These are phyloP conservation scores for Tretioscincus oriximinensis DNA, from an alignment of 2,113 vertebrate species.

Conservation along the genomic window DNA sequence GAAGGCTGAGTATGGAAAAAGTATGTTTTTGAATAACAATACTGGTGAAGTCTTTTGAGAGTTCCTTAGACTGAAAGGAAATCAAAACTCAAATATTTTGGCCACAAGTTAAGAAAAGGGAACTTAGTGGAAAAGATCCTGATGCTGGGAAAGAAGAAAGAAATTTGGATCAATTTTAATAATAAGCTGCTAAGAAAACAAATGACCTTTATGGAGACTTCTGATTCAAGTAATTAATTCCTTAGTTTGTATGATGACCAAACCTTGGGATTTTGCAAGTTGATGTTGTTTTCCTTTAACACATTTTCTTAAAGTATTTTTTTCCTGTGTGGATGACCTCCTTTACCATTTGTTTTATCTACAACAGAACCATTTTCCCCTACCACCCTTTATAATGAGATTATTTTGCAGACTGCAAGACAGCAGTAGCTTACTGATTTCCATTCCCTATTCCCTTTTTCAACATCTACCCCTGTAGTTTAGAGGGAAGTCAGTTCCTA, in stretches of 20 bases:
- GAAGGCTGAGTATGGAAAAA: no score
- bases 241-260: slow-evolving; percentile 20
- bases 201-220: slow-evolving; percentile 37
- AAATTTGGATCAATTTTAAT: slow-evolving; percentile 3
- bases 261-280: neutral
- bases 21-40: no score
- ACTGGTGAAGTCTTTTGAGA: no score
- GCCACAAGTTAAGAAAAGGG: no score
- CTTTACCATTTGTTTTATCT: neutral
- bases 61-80: no score
- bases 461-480: rapidly evolving
- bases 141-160: no score
- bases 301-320: neutral
- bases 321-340: neutral
- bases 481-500: neutral
- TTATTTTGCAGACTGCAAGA: neutral
- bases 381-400: rapidly evolving
- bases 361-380: neutral
- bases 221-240: neutral
- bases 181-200: neutral
- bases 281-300: neutral
- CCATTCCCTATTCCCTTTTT: neutral
- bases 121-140: no score
- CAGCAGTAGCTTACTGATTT: neutral
- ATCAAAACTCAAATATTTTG: no score